Base-by-base conservation (phyloP, 1,140 invertebrate species). In the Philotrypesis tridentata region DNA sequence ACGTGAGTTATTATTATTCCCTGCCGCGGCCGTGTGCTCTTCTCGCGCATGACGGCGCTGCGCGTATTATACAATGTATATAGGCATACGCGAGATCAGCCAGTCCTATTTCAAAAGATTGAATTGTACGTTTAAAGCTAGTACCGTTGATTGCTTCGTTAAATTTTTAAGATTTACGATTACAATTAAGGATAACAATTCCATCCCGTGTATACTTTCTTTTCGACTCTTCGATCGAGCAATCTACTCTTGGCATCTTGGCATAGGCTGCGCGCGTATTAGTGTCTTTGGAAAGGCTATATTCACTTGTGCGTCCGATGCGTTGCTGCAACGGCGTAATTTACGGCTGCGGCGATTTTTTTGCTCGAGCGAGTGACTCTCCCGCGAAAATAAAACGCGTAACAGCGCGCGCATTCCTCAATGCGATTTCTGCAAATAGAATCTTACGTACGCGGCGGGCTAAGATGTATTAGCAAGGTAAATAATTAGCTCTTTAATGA, bases 351-450 rank as follows among this genome's bases (percentile, higher is more conserved):
- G n/a, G 17, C 43, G 14, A 17, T 55, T 17, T 55, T 6, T 48
- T 17, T 55, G 14, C 14, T 17, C 40, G 40, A 43, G 17, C 1
- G 21, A 55, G 7, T 6, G 21, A 0, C 17, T 0, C 48, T 0
- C 7, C 0, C 33, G 3, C 9, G 9, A 37, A 65, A 65, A 25
- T 61, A 65, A 65, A 60, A 8, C 14, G 55, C 12, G 14, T n/a
- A 65, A 55, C n/a, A n/a, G n/a, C n/a, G n/a, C n/a, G n/a, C 21
- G 61, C 61, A 65, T 70, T 70, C 29, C 29, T 70, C 67, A 37
- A 70, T 31, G 14, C 37, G 31, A n/a, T 70, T 33, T 33, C 31
- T 31, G 67, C 31, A 70, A 70, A 37, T 70, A 70, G 31, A 12
- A 33, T n/a, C 67, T 55, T 17, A 21, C 48, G 12, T 17, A 14